Percentiles rank a stretch among this genome's conserved stretches.
Conservation (phyloP, 2,888 invertebrate species). For the Hedya salicella region DNA sequence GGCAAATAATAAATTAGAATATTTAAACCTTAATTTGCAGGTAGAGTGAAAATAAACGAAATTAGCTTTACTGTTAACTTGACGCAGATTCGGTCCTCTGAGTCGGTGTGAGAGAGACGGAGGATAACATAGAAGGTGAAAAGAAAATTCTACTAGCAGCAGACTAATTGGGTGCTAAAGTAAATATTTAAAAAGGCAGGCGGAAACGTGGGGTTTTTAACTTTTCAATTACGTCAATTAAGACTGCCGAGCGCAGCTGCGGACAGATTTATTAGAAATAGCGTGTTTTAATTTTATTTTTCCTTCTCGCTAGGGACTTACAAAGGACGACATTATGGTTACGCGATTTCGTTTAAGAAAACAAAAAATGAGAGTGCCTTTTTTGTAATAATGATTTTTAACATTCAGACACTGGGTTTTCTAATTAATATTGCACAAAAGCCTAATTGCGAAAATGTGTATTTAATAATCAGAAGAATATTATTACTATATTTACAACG, state of each 20-base stretch:
- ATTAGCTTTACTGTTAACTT: conserved; percentile 62
- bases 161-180: conserved; percentile 80
- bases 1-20: conserved; percentile 61
- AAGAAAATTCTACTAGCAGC: conserved; percentile 66
- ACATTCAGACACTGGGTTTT: not conserved
- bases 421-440: too few relatives aligned
- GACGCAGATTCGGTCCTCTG: conserved; percentile 52
- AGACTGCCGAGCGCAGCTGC: conserved; percentile 62
- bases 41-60: conserved; percentile 63
- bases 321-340: conserved; percentile 31
- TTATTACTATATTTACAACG: too few relatives aligned
- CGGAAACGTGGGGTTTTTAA: conserved; percentile 73
- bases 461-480: too few relatives aligned
- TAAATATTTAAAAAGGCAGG: conserved; percentile 81
- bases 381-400: not conserved
- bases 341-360: conserved; percentile 27
- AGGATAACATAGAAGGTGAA: conserved; percentile 52
- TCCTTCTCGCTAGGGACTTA: conserved; percentile 31
- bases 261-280: conserved; percentile 56
- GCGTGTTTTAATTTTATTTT: conserved; percentile 48
- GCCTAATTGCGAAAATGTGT: too few relatives aligned
- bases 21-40: conserved; percentile 61
- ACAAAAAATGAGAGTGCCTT: not conserved
- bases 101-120: conserved; percentile 48
- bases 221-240: conserved; percentile 81